Conservation (phyloP, 2,113 vertebrate genomes). For the Cyphomyrus discorhynchus region DNA sequence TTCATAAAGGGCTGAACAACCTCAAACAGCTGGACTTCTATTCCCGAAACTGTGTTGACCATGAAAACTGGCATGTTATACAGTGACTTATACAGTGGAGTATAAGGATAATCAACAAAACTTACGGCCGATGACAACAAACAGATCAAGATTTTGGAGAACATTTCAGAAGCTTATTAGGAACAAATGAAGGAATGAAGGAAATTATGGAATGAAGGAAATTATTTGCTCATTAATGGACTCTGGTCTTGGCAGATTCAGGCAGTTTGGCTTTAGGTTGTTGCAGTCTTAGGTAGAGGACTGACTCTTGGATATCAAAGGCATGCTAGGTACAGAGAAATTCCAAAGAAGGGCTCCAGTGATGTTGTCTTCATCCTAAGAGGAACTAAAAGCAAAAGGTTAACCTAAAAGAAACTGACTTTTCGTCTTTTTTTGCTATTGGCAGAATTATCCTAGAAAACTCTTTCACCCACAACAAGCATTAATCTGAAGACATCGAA, state of each 20-base stretch:
- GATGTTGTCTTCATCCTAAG: not conserved
- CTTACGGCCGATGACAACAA: not conserved
- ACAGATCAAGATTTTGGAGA: not conserved
- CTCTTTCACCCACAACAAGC: not conserved
- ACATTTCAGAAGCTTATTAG: not conserved
- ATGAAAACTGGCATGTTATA: not conserved
- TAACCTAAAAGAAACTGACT: not conserved
- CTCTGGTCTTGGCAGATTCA: not conserved
- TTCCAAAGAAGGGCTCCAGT: not conserved
- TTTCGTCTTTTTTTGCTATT: not conserved
- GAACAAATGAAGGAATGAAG: not conserved
- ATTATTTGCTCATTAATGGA: not conserved
- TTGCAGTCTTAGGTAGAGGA: not conserved
- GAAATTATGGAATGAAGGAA: not conserved
- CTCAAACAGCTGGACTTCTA: not conserved
- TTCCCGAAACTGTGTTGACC: not conserved
- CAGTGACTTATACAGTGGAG: not conserved
- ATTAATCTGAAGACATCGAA: not conserved
- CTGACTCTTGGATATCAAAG: not conserved
- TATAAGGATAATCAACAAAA: not conserved
- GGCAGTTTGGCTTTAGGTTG: not conserved
- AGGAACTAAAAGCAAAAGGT: not conserved
- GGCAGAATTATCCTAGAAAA: not conserved
- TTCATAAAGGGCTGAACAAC: not conserved
- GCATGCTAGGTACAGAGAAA: not conserved